Conservation (phyloP, 2,888 invertebrate species). For the Amblyjoppa fuscipennis region DNA sequence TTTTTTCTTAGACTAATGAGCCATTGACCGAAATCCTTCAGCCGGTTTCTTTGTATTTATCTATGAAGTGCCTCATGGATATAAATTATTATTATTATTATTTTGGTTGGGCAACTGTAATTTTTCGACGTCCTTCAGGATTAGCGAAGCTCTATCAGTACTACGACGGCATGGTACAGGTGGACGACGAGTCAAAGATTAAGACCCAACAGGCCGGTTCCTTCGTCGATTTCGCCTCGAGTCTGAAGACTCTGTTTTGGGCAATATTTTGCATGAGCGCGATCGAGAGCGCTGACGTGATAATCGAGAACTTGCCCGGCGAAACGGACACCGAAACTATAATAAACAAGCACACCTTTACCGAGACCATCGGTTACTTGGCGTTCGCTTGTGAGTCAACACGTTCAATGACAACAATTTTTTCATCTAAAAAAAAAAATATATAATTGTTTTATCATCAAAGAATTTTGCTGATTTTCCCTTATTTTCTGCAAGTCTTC, state of each 20-base stretch:
- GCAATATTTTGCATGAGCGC: slow-evolving; percentile 90
- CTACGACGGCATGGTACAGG: slow-evolving; percentile 88
- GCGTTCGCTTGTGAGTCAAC: slow-evolving; percentile 87
- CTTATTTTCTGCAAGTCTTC: slow-evolving; percentile 84
- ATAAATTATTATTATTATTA: not conserved
- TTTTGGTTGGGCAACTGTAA: slow-evolving; percentile 1
- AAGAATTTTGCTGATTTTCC: not conserved
- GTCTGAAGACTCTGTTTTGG: slow-evolving; percentile 90
- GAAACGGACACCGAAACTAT: slow-evolving; percentile 85
- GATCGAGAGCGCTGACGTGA: slow-evolving; percentile 88
- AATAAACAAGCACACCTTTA: slow-evolving; percentile 87
- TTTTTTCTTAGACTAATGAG: too few relatives aligned
- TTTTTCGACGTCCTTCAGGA: slow-evolving; percentile 79
- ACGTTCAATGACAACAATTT: not conserved
- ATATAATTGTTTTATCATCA: not conserved
- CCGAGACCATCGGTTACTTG: slow-evolving; percentile 89
- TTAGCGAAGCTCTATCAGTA: slow-evolving; percentile 89
- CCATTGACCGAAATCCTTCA: too few relatives aligned
- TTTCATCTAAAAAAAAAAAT: slow-evolving; percentile 5
- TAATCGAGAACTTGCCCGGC: slow-evolving; percentile 88
- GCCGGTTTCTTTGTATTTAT: too few relatives aligned
- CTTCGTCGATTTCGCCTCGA: slow-evolving; percentile 87
- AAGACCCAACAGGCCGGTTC: slow-evolving; percentile 88
- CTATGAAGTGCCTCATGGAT: too few relatives aligned
- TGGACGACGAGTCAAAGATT: slow-evolving; percentile 87